These are phyloP conservation scores for Altica lythri DNA, from an alignment of 2,888 invertebrate genomes.

Conservation along the genomic window DNA sequence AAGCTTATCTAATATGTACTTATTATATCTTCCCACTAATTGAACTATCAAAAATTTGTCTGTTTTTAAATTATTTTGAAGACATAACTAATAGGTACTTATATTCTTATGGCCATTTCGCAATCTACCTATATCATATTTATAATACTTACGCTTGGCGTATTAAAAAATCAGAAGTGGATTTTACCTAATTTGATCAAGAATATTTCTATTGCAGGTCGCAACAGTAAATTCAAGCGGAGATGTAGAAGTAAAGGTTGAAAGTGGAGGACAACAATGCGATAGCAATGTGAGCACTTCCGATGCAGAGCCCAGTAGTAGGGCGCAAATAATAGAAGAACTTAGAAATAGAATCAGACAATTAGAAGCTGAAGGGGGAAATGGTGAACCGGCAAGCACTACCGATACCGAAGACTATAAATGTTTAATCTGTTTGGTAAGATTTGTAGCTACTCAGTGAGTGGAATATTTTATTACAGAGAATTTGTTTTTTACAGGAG, in stretches of 20 bases:
- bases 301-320: constrained; percentile 57
- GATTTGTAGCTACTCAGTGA: constrained; percentile 41
- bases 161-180: too few relatives aligned
- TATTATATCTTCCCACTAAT: too few relatives aligned
- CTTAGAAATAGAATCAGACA: constrained; percentile 63
- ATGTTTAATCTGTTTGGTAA: constrained; percentile 78
- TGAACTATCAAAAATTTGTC: too few relatives aligned
- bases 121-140: too few relatives aligned
- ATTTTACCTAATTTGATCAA: background rate
- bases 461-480: constrained; percentile 21
- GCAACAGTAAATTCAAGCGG: constrained; percentile 57
- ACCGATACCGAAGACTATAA: constrained; percentile 63
- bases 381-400: constrained; percentile 27
- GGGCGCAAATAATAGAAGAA: constrained; percentile 62
- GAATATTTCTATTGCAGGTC: constrained; percentile 38
- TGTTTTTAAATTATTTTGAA: too few relatives aligned
- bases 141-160: too few relatives aligned
- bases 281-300: constrained; percentile 59
- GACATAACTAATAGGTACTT: too few relatives aligned
- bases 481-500: constrained; percentile 58
- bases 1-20: too few relatives aligned
- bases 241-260: constrained; percentile 55
- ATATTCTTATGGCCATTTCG: too few relatives aligned
- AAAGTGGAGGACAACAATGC: constrained; percentile 52
- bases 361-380: constrained; percentile 59